A percentile compares a stretch with the other conserved stretches of the same genome.
Evolutionary conservation across 35 echinoderm and acorn worm species (phyloP).

Genomic region (Strongylocentrotus purpuratus): DNA sequence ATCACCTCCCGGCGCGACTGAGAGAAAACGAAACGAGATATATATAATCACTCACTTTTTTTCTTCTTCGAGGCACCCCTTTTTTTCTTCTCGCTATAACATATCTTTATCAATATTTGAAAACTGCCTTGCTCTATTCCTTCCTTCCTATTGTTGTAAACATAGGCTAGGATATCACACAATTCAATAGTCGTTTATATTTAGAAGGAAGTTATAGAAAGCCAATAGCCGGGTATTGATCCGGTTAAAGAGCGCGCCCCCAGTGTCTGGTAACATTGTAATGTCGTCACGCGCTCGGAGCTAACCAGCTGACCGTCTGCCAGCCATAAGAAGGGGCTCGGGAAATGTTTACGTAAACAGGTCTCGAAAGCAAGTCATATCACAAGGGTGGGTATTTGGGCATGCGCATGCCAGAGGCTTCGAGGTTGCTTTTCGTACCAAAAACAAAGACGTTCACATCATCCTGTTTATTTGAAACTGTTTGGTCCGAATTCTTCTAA

Average conservation of each 20-base stretch:
- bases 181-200: background rate
- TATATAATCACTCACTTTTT: too few species aligned
- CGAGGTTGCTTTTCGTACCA: too few species aligned
- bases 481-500: too few species aligned
- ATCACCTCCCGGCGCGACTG: too few species aligned
- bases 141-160: background rate
- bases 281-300: constrained; percentile 7
- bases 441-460: too few species aligned
- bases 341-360: constrained; percentile 33
- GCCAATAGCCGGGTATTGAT: background rate
- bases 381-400: background rate
- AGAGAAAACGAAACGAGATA: too few species aligned
- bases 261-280: constrained; percentile 36
- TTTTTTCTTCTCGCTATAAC: too few species aligned
- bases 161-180: background rate
- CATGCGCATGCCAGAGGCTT: background rate
- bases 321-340: background rate
- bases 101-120: background rate
- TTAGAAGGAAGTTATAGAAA: background rate
- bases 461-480: too few species aligned
- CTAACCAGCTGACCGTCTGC: constrained; percentile 18
- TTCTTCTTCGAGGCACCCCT: too few species aligned
- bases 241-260: background rate
- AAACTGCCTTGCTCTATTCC: background rate
- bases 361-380: background rate